phyloP scores from a whole-genome alignment of 2,797 vertebrate species.

The Poecilia velifera region DNA sequence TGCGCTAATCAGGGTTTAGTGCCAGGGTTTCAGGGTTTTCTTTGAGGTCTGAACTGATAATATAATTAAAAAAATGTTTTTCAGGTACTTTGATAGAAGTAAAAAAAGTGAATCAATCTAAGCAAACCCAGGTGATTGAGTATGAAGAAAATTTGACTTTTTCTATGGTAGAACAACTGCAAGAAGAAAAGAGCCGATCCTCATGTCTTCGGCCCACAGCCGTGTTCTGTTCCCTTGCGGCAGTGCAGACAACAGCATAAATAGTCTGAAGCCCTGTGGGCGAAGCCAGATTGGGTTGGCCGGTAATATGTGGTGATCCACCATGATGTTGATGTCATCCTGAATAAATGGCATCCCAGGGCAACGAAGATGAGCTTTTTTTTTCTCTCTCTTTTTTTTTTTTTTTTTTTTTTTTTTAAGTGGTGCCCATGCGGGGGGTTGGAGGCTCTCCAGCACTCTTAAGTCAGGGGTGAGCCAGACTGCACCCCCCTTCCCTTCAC shows the following conservation, averaged over 20 bases:
- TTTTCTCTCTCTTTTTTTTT: too few species aligned
- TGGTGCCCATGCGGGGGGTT: conserved; percentile 38
- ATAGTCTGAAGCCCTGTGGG: conserved; percentile 50
- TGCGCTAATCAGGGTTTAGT: background rate
- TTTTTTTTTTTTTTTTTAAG: conserved; percentile 29
- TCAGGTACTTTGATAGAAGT: background rate
- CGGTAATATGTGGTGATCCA: conserved; percentile 53
- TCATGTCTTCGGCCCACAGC: conserved; percentile 1
- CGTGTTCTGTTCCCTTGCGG: conserved; percentile 43
- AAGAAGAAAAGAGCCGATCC: background rate
- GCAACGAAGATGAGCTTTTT: conserved; percentile 57
- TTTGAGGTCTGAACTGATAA: background rate
- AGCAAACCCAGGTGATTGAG: background rate
- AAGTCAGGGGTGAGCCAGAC: conserved; percentile 61
- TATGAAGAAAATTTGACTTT: background rate
- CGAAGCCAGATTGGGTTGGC: conserved; percentile 47
- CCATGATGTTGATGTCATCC: conserved; percentile 63
- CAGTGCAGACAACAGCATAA: conserved; percentile 28
- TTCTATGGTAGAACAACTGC: background rate
- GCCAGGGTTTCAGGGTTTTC: background rate
- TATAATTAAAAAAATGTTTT: background rate
- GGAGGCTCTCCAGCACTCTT: conserved; percentile 55
- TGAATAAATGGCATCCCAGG: conserved; percentile 61
- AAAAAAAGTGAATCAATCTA: background rate
- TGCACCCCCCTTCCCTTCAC: conserved; percentile 18